Evolutionary conservation across 2,797 vertebrate genomes (phyloP).

Genomic region (Diplodus sargus): DNA sequence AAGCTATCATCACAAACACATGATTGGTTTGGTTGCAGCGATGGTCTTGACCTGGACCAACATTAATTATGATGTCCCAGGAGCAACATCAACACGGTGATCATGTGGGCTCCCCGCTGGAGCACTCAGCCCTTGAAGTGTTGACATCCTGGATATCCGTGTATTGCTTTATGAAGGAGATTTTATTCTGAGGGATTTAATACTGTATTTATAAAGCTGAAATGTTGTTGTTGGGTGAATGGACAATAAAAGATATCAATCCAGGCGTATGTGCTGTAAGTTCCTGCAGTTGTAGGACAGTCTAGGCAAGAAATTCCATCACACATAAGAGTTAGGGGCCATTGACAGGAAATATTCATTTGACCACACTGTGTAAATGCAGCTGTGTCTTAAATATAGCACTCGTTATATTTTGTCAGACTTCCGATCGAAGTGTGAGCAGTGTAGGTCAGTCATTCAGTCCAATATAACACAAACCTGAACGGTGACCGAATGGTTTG

Average conservation of each 20-base stretch:
- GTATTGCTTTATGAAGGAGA: not conserved
- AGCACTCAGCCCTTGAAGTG: not conserved
- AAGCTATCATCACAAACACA: no score
- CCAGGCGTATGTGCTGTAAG: not conserved
- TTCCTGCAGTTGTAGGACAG: not conserved
- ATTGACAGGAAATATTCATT: constrained; percentile 17
- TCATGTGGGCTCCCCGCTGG: not conserved
- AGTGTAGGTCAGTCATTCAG: constrained; percentile 9
- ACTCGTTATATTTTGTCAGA: constrained; percentile 23
- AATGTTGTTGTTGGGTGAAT: not conserved
- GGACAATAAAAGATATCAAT: not conserved
- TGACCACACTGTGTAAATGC: not conserved
- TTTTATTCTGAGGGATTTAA: not conserved
- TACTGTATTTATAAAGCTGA: not conserved
- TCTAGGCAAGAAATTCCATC: constrained; percentile 15
- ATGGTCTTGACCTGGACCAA: no score
- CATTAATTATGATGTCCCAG: no score
- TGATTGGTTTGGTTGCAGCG: no score
- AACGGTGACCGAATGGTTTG: constrained; percentile 37
- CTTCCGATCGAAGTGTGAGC: constrained; percentile 23
- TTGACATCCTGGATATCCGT: constrained; percentile 1
- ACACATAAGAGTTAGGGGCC: not conserved
- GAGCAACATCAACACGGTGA: no score
- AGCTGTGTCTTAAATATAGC: constrained; percentile 10
- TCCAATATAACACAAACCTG: constrained; percentile 34